Evolutionary conservation across 2,797 vertebrate species (phyloP).

Genomic region (Pseudochromis fuscus): DNA sequence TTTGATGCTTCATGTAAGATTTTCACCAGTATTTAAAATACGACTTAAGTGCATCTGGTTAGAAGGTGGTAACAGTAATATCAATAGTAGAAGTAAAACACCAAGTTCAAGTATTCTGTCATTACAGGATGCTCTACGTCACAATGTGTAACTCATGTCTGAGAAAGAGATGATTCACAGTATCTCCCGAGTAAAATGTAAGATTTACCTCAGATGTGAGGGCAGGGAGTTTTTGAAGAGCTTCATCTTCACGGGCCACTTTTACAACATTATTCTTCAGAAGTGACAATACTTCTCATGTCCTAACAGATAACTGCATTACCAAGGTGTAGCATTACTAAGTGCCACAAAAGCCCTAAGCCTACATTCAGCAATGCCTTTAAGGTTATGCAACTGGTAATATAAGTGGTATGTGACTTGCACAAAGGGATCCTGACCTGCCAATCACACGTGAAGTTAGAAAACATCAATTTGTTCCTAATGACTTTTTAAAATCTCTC

Average conservation of each 20-base stretch:
- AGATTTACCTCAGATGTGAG: not conserved
- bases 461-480: not conserved
- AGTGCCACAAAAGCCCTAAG: constrained; percentile 29
- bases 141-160: not conserved
- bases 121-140: not conserved
- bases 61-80: too few relatives aligned
- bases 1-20: too few relatives aligned
- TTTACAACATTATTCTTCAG: constrained; percentile 23
- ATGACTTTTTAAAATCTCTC: not conserved
- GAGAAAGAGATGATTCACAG: too few relatives aligned
- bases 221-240: too few relatives aligned
- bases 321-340: constrained; percentile 32
- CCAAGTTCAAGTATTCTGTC: too few relatives aligned
- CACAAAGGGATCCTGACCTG: too few relatives aligned
- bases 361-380: not conserved
- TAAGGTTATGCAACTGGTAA: constrained; percentile 13
- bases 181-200: not conserved
- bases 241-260: too few relatives aligned
- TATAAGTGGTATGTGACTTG: not conserved
- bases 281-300: constrained; percentile 16
- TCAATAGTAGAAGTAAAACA: too few relatives aligned
- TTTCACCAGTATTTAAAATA: too few relatives aligned
- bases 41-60: too few relatives aligned
- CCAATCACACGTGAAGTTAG: not conserved
- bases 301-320: constrained; percentile 22